Evolutionary conservation across 2,888 invertebrate genomes (phyloP), one percentile per base, ranked within the genome.

Genomic region (Epistrophe grossulariae): DNA sequence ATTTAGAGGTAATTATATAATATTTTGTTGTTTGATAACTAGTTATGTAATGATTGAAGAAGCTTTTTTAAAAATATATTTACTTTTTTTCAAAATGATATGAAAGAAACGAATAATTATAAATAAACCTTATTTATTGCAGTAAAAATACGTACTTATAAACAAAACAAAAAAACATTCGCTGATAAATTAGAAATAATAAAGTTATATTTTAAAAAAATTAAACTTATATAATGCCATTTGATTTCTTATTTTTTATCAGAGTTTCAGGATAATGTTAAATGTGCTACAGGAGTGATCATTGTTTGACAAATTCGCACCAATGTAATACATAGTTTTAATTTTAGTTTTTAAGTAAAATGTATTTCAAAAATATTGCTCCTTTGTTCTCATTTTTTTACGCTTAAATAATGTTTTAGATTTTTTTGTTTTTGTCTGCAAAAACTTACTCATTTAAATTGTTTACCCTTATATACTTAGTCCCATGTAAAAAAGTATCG

Each of bases 311-410:
- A 85, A 79, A 79, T 43, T 74, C 71, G 73, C 85, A 85, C 85
- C 84, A 78, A 85, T 40, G 24, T 13, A 70, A 74, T 66, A 55
- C 15, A 55, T 31, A 55, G 15, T 4, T 31, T 28, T 55, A 28
- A n/a, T 52, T 28, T 76, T 24, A n/a, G n/a, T 38, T 64, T 64
- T 79, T 59, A 38, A 66, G 28, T 76, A 80, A 80, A 80, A 73
- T 77, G 19, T 68, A 59, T 77, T 84, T 80, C 59, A 77, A 81
- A 85, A 85, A 85, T 85, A 81, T 81, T 85, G 84, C 84, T 85
- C 84, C 72, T 71, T 71, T 73, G 76, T 55, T 9, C 11, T 48
- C 48, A 31, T 60, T 72, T 35, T 24, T 68, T 71, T 81, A 71
- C 40, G 11, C 35, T 70, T 76, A 68, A 72, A 55, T 72, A 48